These are phyloP conservation scores for Pyrocoelia pectoralis DNA, from an alignment of 2,888 invertebrate species.

Conservation along the genomic window DNA sequence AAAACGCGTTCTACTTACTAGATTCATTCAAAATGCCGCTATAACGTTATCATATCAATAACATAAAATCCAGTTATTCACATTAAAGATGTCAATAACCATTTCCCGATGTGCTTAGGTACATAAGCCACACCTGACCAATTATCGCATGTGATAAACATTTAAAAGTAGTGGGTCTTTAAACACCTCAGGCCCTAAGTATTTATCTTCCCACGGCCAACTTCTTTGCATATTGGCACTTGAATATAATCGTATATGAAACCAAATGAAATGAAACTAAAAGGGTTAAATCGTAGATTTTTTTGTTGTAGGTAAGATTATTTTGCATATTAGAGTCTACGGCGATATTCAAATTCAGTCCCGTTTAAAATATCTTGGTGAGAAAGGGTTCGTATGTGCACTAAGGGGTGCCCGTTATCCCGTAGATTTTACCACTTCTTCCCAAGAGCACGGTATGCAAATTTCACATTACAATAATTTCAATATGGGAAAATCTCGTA, in stretches of 20 bases:
- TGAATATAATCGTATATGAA: conserved; percentile 19
- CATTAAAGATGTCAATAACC: conserved; percentile 21
- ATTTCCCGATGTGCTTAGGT: conserved; percentile 20
- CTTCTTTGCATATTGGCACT: conserved; percentile 37
- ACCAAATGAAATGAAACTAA: conserved; percentile 33
- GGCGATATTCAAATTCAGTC: conserved; percentile 40
- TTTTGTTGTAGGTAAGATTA: conserved; percentile 20
- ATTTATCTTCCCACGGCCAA: conserved; percentile 47
- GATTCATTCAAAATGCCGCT: neutral
- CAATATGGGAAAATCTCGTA: neutral
- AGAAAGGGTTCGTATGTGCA: conserved; percentile 30
- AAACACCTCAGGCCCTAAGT: conserved; percentile 35
- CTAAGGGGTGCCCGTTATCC: conserved; percentile 36
- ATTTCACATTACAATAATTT: conserved; percentile 17
- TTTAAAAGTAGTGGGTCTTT: conserved; percentile 44
- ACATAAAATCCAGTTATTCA: conserved; percentile 9
- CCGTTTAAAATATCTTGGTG: conserved; percentile 33
- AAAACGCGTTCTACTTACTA: neutral
- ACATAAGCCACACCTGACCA: conserved; percentile 50
- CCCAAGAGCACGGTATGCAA: conserved; percentile 34
- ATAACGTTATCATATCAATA: conserved; percentile 3
- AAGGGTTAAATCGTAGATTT: conserved; percentile 41
- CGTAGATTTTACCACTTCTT: conserved; percentile 30
- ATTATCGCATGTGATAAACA: conserved; percentile 51
- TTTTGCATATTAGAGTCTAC: conserved; percentile 35